Base-by-base conservation (phyloP, 1,140 invertebrate genomes). In the Anagrus nilaparvatae region DNA sequence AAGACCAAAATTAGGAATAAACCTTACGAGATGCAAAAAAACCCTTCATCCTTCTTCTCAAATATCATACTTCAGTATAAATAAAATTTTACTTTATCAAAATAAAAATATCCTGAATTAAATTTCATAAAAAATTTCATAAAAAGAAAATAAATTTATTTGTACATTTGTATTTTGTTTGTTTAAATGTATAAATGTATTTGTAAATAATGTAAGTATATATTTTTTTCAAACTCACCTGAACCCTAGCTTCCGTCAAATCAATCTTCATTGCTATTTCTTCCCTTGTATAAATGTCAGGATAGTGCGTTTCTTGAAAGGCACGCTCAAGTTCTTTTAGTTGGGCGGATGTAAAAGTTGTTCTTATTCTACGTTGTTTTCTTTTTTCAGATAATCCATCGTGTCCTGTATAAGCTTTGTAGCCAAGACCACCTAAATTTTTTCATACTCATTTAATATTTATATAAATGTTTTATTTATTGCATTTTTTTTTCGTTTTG, bases 251-350 rank as follows among this genome's bases (percentile, higher is more conserved):
- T 71, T 99, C 95, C 5, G 95, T 97, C 40, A 99, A 76, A 68
- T 97, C 92, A 51, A 97, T 94, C 70, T 94, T 93, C 80, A 95
- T 89, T 20, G 94, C 95, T 48, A 98, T 95, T 67, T 98, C 95
- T 65, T 98, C 95, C 48, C 95, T 73, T n/a, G 92, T 97, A 67
- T 97, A 97, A 55, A 98, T 97, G 67, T 98, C 95, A 10, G 95
- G 95, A 71, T 98, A 99, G 65, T 98, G 95, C 5, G 94, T 97
- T 63, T 97, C 92, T 65, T 90, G 82, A 67, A 97, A 98, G 45
- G 93, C 90, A 58, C 89, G 75, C 71, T 98, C 95, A 46, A 97
- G 68, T 67, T 98, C 94, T 67, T 95, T 96, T 24, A 97, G 76
- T 67, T 98, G 95, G 17, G 86, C 87, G 14, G 89, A 93, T 8